Base-by-base conservation (phyloP, 2,888 invertebrate species). In the Clunio marinus region DNA sequence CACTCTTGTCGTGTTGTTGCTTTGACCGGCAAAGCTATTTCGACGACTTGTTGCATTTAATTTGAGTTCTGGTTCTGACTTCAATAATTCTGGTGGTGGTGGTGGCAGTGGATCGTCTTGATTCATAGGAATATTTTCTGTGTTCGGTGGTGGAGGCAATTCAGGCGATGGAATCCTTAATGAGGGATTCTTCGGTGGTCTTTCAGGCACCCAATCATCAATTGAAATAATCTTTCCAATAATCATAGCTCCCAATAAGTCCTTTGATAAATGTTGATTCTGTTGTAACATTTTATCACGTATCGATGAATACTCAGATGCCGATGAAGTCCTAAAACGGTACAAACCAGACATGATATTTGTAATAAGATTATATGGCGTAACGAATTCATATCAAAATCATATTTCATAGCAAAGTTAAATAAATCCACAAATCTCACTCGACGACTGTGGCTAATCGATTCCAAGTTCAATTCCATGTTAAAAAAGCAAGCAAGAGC, bases 151-250 rank as follows among this genome's bases (percentile, higher is more conserved):
- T 24, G 78, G 77, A 20, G 80, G 79, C 70, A 80, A 67, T 69
- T 79, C 80, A 1, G 79, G 79, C 68, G 80, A 79, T 8, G 80
- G 80, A 51, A 79, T 77, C 4, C 55, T 25, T 17, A 65, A 28
- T 2, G 60, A 15, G 17, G 17, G n/a, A 60, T 7, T 60, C 77
- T 90, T 90, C 2, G 89, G 89, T 10, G 90, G 90, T 71, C 89
- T 79, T 72, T 88, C 89, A 1, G 89, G 88, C 0, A 87, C 85
- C 84, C 86, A 87, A 72, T 86, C 86, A 71, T 86, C 86, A 13
- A 86, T 79, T 0, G 83, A 83, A 74, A 86, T 85, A 1, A 84
- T 80, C 0, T 84, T 83, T 0, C 85, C 85, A 51, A 85, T 80
- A 67, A 86, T 86, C 41, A 85, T 81, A 0, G 85, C 85, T 0